Conservation (phyloP, 2,113 vertebrate genomes). For the Plestiodon gilberti region DNA sequence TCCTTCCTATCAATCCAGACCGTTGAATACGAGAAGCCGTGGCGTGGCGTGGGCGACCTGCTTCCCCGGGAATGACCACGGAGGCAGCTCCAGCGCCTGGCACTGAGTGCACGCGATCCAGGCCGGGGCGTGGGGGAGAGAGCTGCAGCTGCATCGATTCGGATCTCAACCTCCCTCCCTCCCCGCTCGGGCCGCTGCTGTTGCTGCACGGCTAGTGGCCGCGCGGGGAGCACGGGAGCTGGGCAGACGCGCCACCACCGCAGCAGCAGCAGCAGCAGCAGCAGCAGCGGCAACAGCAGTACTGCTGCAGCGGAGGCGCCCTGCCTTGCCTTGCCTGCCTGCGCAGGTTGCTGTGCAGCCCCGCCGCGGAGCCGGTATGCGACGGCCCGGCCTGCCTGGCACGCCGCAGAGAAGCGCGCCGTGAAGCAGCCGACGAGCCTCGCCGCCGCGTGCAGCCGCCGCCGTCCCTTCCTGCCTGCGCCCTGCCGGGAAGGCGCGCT, state of each 20-base stretch:
- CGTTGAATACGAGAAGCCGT: too few species aligned
- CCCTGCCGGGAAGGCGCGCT: neutral
- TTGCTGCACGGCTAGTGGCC: neutral
- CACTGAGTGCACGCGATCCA: too few species aligned
- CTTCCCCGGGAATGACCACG: too few species aligned
- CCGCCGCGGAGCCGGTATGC: neutral
- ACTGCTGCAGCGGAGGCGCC: neutral
- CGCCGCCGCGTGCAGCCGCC: neutral
- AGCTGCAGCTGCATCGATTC: neutral
- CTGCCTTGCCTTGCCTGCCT: neutral
- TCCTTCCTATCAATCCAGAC: too few species aligned
- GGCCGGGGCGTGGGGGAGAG: too few species aligned
- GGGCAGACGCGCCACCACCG: neutral
- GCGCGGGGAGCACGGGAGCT: slow-evolving; percentile 7
- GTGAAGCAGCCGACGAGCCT: neutral
- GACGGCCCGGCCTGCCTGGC: neutral
- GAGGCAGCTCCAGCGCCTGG: too few species aligned
- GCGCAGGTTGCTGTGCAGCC: neutral
- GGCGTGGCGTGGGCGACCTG: too few species aligned
- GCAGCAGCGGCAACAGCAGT: neutral
- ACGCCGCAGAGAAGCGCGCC: neutral
- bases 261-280: neutral
- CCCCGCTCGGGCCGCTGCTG: neutral
- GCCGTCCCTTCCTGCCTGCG: too few species aligned
- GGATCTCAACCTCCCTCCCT: neutral